Base-by-base conservation (phyloP, 1,140 invertebrate genomes). In the Agrypnia vestita region DNA sequence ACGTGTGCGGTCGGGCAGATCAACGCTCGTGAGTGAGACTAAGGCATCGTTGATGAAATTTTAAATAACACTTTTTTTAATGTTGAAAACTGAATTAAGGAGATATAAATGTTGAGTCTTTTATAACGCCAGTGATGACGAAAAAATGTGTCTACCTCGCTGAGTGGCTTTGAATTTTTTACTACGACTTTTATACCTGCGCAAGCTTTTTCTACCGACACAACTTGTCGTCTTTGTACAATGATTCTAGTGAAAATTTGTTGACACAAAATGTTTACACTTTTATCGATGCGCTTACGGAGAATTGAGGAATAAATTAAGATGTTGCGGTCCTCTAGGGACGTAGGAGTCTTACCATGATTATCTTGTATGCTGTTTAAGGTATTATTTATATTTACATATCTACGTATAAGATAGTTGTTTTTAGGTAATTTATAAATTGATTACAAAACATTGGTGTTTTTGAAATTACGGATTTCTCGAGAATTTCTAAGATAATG, bases 321-420 rank as follows among this genome's bases (percentile, higher is more conserved):
- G 12, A 62, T 62, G 62, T 44, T 10, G 43, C 15, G 19, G 8
- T 15, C 62, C 62, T 13, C 4, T 67, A 44, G 62, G 62, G 62
- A 44, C n/a, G 25, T 15, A 15, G 62, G 19, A 44, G 13, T 35
- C 62, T 46, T 67, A 67, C 62, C 62, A 67, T 46, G 62, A 17
- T 67, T 35, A 35, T 62, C 53, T 56, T 17, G 53, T 56, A 56
- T 25, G 19, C 21, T 62, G 21, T 21, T 35, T 62, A 21, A 35
- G 59, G 59, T 62, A 62, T 62, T 62, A 67, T 67, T 67, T 67
- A 67, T 67, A 67, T 67, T 67, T 67, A 67, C 62, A 67, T 67
- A 67, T 46, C 35, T 67, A 67, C 4, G 9, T 43, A 15, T 67
- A 44, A 67, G 43, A 0, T 67, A 67, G 62, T 46, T 67, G 25